A percentile compares a stretch with the other conserved stretches of the same genome.
phyloP scores from a whole-genome alignment of 2,797 vertebrate species.

The Netta rufina region DNA sequence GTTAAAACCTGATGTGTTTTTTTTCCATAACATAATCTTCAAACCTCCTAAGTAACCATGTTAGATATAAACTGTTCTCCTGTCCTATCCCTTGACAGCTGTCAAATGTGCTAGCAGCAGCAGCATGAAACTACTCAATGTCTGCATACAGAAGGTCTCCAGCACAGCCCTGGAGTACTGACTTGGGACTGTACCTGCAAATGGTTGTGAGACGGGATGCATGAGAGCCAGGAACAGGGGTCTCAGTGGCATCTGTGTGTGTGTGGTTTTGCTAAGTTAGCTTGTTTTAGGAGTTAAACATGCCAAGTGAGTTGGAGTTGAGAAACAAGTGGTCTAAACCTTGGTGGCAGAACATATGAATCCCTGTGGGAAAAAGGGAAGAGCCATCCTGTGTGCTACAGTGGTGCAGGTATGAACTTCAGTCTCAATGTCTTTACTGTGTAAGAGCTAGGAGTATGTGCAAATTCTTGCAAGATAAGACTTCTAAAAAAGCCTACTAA shows the following conservation, averaged over 20 bases:
- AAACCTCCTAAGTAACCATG: not conserved
- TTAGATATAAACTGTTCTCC: not conserved
- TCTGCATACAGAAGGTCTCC: not conserved
- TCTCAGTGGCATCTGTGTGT: fast-evolving
- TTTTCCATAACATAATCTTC: not conserved
- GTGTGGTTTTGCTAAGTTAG: not conserved
- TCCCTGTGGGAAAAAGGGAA: not conserved
- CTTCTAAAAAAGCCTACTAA: not conserved
- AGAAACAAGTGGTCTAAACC: not conserved
- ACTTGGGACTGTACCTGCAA: no score
- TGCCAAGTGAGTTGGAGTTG: not conserved
- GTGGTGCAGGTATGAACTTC: not conserved
- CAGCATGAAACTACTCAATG: fast-evolving
- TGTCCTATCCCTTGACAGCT: not conserved
- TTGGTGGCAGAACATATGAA: not conserved
- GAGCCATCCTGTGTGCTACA: fast-evolving
- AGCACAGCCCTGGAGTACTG: not conserved
- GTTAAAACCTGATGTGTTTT: not conserved
- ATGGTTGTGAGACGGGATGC: not conserved
- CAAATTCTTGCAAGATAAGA: not conserved
- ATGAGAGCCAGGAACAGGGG: not conserved
- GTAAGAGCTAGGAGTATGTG: not conserved
- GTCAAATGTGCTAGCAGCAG: fast-evolving
- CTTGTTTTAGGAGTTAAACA: not conserved
- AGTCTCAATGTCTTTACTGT: not conserved